Conservation (phyloP, 1,140 invertebrate genomes). For the Euwallacea fornicatus region DNA sequence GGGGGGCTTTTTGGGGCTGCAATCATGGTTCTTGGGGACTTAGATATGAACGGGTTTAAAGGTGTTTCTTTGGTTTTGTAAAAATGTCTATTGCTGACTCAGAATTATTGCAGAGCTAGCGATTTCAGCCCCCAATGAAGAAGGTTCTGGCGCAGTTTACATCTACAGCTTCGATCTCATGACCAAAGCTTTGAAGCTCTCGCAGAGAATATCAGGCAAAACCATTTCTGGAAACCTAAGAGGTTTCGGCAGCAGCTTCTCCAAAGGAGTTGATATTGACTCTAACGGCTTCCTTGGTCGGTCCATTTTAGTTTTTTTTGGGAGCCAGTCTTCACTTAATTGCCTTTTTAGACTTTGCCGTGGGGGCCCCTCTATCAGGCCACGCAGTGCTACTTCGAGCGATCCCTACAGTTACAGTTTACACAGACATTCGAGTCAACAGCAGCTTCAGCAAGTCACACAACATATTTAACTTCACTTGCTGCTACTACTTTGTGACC, state of each 20-base stretch:
- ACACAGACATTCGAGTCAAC: conserved; percentile 13
- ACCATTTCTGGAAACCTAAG: conserved; percentile 48
- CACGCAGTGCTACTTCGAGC: conserved; percentile 54
- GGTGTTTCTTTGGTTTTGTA: conserved; percentile 15
- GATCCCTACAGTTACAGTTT: conserved; percentile 46
- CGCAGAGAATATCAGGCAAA: conserved; percentile 55
- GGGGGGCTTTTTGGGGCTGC: conserved; percentile 56
- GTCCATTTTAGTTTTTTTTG: conserved; percentile 17
- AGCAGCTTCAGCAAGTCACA: conserved; percentile 18
- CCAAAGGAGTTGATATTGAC: conserved; percentile 56
- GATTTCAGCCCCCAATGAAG: conserved; percentile 58
- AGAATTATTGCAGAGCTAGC: conserved; percentile 53
- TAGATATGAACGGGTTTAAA: conserved; percentile 57
- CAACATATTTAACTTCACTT: conserved; percentile 27
- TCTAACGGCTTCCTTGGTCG: conserved; percentile 54
- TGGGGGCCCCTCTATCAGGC: conserved; percentile 58
- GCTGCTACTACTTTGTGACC: conserved; percentile 28
- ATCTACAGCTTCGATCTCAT: conserved; percentile 56
- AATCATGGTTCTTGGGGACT: conserved; percentile 56
- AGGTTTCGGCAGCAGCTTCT: conserved; percentile 59
- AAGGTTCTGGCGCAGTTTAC: conserved; percentile 56
- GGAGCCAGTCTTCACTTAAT: background rate
- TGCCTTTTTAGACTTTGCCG: conserved; percentile 53
- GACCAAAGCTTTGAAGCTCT: conserved; percentile 53
- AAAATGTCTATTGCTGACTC: background rate